Base-by-base conservation (phyloP, 2,888 invertebrate genomes). In the Dorcus hopei region DNA sequence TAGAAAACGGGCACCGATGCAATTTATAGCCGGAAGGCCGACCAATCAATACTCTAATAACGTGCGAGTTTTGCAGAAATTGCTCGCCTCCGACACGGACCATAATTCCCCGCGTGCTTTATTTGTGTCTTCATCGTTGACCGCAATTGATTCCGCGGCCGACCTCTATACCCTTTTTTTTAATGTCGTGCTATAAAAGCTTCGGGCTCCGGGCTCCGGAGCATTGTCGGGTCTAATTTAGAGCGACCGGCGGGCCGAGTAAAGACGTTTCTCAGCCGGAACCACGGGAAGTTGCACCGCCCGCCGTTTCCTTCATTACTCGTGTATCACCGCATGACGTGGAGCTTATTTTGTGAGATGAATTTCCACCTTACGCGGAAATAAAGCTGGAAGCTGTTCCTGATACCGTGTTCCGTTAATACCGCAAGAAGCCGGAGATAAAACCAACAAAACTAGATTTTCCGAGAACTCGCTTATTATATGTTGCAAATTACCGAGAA, bases 41-140 rank as follows among this genome's bases (percentile, higher is more conserved):
- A 49, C 54, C 59, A 65, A 66, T 66, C 66, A 66, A 66, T 66
- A 66, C 62, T 54, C 61, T 65, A 67, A 67, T 65, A 64, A 64
- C 61, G 65, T 62, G 62, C 52, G 52, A 64, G 59, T 64, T 65
- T 66, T 65, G 61, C 58, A 63, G 63, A 54, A 45, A 57, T 38
- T 55, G 58, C 50, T 55, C 54, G 42, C 51, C 54, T 59, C 59
- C 59, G 56, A 48, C 45, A 50, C 42, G 23, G 50, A 38, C 56
- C 52, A 58, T 59, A 61, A 61, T 61, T 61, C 53, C 53, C 39
- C 45, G 26, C 48, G 58, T 40, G 57, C 60, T 63, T 58, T 61
- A 61, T 62, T 57, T 58, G 58, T 57, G 60, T 61, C 59, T 60
- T 61, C 62, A 54, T 54, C 56, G 60, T 56, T 57, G 38, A 47